Percentiles rank a stretch among this genome's conserved stretches.
Evolutionary conservation across 2,888 invertebrate genomes (phyloP).

Genomic region (Allolobophora icterica): DNA sequence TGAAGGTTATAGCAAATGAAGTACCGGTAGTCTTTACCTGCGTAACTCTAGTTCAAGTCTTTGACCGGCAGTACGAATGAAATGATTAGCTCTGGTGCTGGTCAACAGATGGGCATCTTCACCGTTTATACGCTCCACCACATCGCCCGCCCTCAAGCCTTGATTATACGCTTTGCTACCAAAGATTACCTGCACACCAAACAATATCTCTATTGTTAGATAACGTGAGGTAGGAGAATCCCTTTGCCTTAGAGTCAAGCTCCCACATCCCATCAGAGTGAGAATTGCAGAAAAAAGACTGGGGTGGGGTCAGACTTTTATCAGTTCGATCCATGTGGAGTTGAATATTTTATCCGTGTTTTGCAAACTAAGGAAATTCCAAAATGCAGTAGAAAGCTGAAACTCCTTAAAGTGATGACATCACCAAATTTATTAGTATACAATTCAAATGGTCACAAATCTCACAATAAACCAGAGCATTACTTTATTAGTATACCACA

Average conservation of each 20-base stretch:
- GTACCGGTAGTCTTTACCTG: neutral
- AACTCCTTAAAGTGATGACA: no score
- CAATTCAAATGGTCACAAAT: no score
- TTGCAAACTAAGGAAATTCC: no score
- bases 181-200: neutral
- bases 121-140: neutral
- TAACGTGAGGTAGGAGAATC: neutral
- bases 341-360: no score
- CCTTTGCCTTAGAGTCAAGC: neutral
- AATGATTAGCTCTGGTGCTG: neutral
- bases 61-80: neutral
- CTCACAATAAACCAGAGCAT: no score
- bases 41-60: neutral
- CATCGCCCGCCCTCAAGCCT: neutral
- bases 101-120: neutral
- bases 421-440: no score
- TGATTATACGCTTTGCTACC: neutral
- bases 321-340: no score
- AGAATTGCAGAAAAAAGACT: no score
- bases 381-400: no score
- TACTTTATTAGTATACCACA: no score
- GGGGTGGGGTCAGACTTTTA: no score
- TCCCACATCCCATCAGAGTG: no score
- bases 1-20: neutral
- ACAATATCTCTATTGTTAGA: neutral